phyloP scores from a whole-genome alignment of 1,140 invertebrate species.

The Meteorus sp. region DNA sequence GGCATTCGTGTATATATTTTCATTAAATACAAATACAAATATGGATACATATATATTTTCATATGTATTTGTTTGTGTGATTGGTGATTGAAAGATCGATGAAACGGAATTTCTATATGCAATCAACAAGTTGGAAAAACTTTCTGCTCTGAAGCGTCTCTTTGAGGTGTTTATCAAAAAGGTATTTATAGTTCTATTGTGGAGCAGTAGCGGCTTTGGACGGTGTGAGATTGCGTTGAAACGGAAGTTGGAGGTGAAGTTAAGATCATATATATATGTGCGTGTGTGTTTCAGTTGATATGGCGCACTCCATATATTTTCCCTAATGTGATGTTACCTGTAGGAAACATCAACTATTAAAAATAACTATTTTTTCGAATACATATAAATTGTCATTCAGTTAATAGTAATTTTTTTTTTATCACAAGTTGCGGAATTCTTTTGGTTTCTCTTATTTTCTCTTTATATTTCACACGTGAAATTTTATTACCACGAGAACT shows the following conservation, averaged over 20 bases:
- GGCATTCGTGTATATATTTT: too few species aligned
- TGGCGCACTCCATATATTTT: slow-evolving; percentile 20
- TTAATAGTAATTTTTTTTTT: not conserved
- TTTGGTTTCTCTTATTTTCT: too few species aligned
- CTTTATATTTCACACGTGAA: too few species aligned
- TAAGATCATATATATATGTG: not conserved
- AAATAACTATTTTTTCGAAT: not conserved
- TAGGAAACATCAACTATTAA: not conserved
- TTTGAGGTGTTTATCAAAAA: not conserved
- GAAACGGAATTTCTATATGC: slow-evolving; percentile 3
- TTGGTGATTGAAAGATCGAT: slow-evolving; percentile 17
- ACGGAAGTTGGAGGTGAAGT: not conserved
- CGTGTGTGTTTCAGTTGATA: slow-evolving; percentile 14
- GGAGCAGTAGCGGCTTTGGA: not conserved
- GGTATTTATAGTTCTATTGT: not conserved
- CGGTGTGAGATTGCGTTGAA: slow-evolving; percentile 2
- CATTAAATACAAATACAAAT: too few species aligned
- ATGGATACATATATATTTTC: too few species aligned
- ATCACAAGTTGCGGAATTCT: not conserved
- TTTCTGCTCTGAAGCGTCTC: not conserved
- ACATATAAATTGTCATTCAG: not conserved
- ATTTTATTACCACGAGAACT: too few species aligned
- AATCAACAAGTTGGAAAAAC: slow-evolving; percentile 7
- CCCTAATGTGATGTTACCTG: not conserved
- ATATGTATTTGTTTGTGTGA: slow-evolving; percentile 2